Conservation (phyloP, 2,797 vertebrate species). For the Spea hammondii region DNA sequence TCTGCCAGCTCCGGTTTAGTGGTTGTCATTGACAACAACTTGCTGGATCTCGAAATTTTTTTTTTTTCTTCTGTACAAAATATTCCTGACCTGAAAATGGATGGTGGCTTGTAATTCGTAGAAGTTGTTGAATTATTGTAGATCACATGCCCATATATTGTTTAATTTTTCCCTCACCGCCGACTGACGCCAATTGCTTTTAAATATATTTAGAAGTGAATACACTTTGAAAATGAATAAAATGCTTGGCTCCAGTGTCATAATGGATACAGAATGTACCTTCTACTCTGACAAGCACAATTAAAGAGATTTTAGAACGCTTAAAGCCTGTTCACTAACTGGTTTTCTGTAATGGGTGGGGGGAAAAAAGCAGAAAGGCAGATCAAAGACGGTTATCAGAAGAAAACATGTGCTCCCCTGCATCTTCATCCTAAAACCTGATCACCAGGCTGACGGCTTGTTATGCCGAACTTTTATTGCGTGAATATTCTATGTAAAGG, state of each 20-base stretch:
- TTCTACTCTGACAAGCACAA: constrained; percentile 26
- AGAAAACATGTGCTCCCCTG: constrained; percentile 43
- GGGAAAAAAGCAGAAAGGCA: constrained; percentile 16
- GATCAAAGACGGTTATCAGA: constrained; percentile 37
- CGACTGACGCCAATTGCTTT: constrained; percentile 35
- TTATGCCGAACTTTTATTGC: constrained; percentile 10
- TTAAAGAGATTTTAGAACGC: constrained; percentile 36
- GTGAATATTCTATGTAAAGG: constrained; percentile 5
- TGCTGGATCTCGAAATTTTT: constrained; percentile 20
- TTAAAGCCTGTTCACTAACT: constrained; percentile 40
- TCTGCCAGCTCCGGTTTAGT: constrained; percentile 37
- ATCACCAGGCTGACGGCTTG: constrained; percentile 17
- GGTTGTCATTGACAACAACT: constrained; percentile 44
- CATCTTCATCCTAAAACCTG: constrained; percentile 42
- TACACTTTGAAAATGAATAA: constrained; percentile 40
- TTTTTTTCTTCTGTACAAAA: constrained; percentile 1
- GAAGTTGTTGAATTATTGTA: constrained; percentile 31
- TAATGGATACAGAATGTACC: constrained; percentile 25
- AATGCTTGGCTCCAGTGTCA: constrained; percentile 5
- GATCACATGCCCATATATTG: constrained; percentile 14
- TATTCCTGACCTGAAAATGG: constrained; percentile 30
- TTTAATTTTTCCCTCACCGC: constrained; percentile 29
- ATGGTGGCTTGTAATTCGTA: constrained; percentile 15
- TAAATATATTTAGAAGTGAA: constrained; percentile 26
- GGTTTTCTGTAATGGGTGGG: constrained; percentile 28